phyloP scores from a whole-genome alignment of 2,888 invertebrate genomes.

The Chrysolina americana region DNA sequence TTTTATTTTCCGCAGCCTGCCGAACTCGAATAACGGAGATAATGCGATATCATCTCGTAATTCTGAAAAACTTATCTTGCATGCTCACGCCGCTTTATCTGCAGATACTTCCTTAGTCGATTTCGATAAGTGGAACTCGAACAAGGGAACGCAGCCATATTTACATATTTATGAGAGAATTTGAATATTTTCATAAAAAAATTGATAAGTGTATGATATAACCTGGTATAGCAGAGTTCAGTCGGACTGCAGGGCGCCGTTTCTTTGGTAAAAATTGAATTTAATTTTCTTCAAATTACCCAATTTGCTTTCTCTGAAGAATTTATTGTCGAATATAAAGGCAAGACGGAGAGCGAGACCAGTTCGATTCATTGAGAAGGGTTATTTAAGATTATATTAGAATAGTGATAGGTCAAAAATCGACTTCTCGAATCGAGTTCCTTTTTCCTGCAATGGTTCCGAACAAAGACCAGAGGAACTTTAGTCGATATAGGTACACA shows the following conservation, averaged over 20 bases:
- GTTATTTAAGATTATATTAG: too few species aligned
- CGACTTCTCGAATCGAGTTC: too few species aligned
- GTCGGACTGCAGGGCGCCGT: neutral
- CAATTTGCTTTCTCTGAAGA: too few species aligned
- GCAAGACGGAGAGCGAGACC: too few species aligned
- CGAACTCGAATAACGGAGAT: neutral
- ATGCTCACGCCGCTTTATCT: neutral
- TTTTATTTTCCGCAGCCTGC: slow-evolving; percentile 5
- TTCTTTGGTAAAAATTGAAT: neutral
- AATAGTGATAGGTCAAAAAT: too few species aligned
- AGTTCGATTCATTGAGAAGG: too few species aligned
- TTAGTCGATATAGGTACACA: too few species aligned
- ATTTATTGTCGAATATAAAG: too few species aligned
- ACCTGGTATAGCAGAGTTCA: neutral
- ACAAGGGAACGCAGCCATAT: neutral
- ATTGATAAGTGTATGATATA: neutral
- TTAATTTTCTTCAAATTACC: too few species aligned
- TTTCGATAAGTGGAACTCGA: neutral
- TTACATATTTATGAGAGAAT: slow-evolving; percentile 6
- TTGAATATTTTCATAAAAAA: too few species aligned
- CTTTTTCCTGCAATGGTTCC: too few species aligned
- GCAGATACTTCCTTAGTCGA: neutral
- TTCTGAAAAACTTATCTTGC: neutral
- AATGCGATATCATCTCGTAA: neutral
- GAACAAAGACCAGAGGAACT: too few species aligned